These are phyloP conservation scores for Zophobas morio DNA, from an alignment of 1,140 invertebrate genomes.

Conservation along the genomic window DNA sequence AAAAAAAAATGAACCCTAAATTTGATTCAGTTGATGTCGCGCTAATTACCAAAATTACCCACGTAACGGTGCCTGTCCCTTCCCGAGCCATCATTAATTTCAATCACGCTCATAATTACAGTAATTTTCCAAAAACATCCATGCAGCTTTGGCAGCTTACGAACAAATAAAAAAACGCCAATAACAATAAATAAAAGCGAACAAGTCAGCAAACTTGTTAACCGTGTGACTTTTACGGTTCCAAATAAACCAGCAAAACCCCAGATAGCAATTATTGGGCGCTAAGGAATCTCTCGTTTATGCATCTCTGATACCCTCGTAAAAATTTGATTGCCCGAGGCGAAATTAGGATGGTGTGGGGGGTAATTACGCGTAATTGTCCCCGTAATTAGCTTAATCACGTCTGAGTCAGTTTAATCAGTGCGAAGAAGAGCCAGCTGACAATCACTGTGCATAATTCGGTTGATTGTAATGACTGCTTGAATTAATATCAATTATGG, in stretches of 20 bases:
- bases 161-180: slow-evolving; percentile 20
- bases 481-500: slow-evolving; percentile 49
- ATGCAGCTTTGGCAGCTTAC: slow-evolving; percentile 12
- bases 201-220: slow-evolving; percentile 36
- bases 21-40: neutral
- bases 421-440: slow-evolving; percentile 41
- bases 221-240: slow-evolving; percentile 36
- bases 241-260: slow-evolving; percentile 26
- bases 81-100: slow-evolving; percentile 3
- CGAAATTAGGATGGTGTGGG: slow-evolving; percentile 31
- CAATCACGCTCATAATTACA: slow-evolving; percentile 21
- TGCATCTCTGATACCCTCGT: slow-evolving; percentile 17
- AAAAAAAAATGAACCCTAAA: no score
- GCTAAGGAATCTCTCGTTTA: slow-evolving; percentile 26
- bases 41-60: slow-evolving; percentile 23
- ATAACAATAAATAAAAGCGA: slow-evolving; percentile 36
- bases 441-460: slow-evolving; percentile 49
- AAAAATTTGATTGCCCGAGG: neutral
- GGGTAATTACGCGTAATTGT: slow-evolving; percentile 40
- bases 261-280: slow-evolving; percentile 25
- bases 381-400: slow-evolving; percentile 46
- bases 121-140: slow-evolving; percentile 19
- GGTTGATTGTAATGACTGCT: slow-evolving; percentile 47
- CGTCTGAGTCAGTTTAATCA: slow-evolving; percentile 44
- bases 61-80: neutral